Base-by-base conservation (phyloP, 2,113 vertebrate species). In the Etia nguti region DNA sequence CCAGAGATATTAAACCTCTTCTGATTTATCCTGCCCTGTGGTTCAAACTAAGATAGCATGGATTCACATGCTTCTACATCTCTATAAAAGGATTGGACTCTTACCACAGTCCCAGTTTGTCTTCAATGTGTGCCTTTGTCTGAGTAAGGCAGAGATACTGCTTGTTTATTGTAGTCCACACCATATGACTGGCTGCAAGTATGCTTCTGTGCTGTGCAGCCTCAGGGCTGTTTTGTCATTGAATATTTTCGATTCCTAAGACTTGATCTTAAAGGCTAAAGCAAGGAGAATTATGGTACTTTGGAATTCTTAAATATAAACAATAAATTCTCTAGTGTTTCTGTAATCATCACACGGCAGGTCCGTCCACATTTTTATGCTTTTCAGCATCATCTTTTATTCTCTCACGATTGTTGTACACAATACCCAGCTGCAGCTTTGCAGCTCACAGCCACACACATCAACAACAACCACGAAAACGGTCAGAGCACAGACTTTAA, bases 81-180 rank as follows among this genome's bases (percentile, higher is more conserved):
- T 73, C 43, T 20, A 60, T 70, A 46, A 82, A 90, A 92, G 9
- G 57, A 84, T 73, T 80, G 5, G n/a, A 52, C 15, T 88, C 43
- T 22, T 41, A 18, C 77, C 5, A 0, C 79, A 68, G 92, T 29
- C 85, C 83, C 24, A 84, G 38, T 92, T 89, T 54, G 43, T 90
- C 41, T 65, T 94, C 65, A 94, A 95, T 92, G 80, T 86, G 57
- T 41, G 29, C 85, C 94, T 94, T 95, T 95, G 94, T 95, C 6
- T 89, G 65, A 91, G 80, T 77, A 24, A 59, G 10, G 56, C 86
- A 31, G 43, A 68, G 83, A 46, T 50, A 73, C 52, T 36, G 2
- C 86, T 84, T 80, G 48, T 88, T 92, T 89, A 10, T 84, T 93
- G 70, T 86, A 36, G 54, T 55, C 13, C 2, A 9, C 24, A 62